Evolutionary conservation across 2,797 vertebrate genomes (phyloP).

Genomic region (Phoxinus dragarum): DNA sequence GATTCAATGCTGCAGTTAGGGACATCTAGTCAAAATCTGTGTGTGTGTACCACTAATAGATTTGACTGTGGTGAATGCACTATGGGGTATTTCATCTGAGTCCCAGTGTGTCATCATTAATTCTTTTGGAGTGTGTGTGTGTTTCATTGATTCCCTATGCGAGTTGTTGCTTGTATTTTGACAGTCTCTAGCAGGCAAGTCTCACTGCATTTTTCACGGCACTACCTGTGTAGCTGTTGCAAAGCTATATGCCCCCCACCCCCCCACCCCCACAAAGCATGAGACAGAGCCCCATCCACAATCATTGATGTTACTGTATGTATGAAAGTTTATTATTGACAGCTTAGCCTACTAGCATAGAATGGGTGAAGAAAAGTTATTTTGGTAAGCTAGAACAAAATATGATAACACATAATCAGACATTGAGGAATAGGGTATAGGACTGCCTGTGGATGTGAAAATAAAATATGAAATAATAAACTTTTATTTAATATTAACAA

Average conservation of each 20-base stretch:
- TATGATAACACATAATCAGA: not conserved
- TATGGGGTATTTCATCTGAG: conserved; percentile 43
- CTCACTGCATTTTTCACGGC: conserved; percentile 54
- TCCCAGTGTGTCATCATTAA: conserved; percentile 44
- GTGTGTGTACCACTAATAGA: conserved; percentile 19
- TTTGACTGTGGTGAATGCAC: conserved; percentile 33
- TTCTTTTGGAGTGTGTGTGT: conserved; percentile 34
- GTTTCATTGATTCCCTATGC: conserved; percentile 51
- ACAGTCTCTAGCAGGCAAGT: conserved; percentile 39
- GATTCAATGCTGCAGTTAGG: conserved; percentile 25
- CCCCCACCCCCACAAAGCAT: not conserved
- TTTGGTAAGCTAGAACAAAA: not conserved
- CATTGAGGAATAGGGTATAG: not conserved
- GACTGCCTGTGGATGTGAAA: conserved; percentile 2
- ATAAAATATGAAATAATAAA: not conserved
- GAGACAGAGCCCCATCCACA: not conserved
- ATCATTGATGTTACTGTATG: not conserved
- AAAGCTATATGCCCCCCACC: not conserved
- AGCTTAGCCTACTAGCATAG: not conserved
- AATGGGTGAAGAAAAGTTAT: not conserved
- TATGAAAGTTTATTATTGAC: not conserved
- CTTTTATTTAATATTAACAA: not conserved
- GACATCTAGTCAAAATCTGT: conserved; percentile 31
- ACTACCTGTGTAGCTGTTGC: conserved; percentile 41
- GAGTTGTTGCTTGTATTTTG: conserved; percentile 46